A percentile compares a stretch with the other conserved stretches of the same genome.
Evolutionary conservation across 2,888 invertebrate species (phyloP).

Genomic region (Dusona sp.): DNA sequence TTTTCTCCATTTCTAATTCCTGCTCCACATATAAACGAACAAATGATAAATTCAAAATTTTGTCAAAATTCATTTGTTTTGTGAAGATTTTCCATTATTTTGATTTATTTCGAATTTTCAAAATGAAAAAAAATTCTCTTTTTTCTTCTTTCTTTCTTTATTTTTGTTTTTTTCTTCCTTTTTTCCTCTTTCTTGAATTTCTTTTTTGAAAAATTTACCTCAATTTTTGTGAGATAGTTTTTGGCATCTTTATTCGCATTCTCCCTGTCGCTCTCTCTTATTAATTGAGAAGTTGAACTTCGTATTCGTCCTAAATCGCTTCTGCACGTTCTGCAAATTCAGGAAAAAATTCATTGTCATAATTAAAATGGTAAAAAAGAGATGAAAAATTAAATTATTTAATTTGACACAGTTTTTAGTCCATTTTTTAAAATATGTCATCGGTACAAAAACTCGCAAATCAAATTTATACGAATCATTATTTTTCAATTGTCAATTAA

Average conservation of each 20-base stretch:
- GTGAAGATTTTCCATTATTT: not conserved
- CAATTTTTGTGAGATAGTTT: constrained; percentile 75
- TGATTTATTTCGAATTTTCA: not conserved
- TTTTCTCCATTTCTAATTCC: constrained; percentile 79
- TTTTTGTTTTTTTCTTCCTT: too few relatives aligned
- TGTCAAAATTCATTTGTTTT: not conserved
- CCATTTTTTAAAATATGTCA: not conserved
- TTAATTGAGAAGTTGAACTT: constrained; percentile 74
- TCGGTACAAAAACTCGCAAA: not conserved
- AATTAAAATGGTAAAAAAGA: not conserved
- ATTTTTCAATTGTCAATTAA: not conserved
- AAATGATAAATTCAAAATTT: not conserved
- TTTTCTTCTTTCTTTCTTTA: not conserved
- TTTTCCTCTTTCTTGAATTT: too few relatives aligned
- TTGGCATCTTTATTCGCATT: constrained; percentile 72
- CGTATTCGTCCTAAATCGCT: constrained; percentile 80
- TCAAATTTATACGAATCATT: not conserved
- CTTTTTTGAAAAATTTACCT: constrained; percentile 71
- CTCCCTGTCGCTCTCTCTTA: constrained; percentile 66
- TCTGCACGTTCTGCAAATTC: constrained; percentile 78
- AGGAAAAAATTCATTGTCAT: not conserved
- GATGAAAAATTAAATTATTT: constrained; percentile 8
- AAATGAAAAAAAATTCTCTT: not conserved
- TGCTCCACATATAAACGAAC: constrained; percentile 48
- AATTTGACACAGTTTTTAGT: not conserved